Conservation (phyloP, 2,113 vertebrate genomes). For the Castor canadensis region DNA sequence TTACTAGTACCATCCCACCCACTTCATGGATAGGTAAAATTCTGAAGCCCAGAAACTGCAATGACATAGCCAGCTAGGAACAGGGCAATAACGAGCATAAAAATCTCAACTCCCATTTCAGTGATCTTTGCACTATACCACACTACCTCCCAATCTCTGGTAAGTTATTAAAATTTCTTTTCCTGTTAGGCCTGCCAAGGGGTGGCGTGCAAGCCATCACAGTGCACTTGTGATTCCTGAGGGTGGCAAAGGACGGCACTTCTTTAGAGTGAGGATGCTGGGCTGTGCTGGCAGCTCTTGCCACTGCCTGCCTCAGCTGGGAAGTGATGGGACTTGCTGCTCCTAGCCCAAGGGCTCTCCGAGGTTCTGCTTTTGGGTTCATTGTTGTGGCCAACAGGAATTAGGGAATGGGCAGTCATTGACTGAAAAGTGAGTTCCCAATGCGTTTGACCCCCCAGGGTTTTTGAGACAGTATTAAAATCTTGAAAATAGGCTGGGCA, state of each 20-base stretch:
- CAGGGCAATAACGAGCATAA: background rate
- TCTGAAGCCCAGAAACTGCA: background rate
- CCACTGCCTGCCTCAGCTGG: too few relatives aligned
- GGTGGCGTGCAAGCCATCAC: background rate
- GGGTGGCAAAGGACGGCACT: background rate
- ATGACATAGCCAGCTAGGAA: background rate
- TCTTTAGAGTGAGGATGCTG: background rate
- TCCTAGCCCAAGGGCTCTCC: background rate
- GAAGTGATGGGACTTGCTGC: too few relatives aligned
- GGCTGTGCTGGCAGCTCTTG: background rate
- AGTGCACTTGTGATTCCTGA: background rate
- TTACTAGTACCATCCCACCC: background rate
- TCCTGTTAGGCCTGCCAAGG: background rate
- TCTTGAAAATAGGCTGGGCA: background rate
- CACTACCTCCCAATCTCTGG: background rate
- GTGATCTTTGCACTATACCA: constrained; percentile 33
- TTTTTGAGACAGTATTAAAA: constrained; percentile 69
- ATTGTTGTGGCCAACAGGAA: background rate
- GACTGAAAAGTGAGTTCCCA: background rate
- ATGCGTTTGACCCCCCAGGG: background rate
- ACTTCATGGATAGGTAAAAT: background rate
- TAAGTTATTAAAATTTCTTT: background rate
- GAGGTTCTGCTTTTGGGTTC: background rate
- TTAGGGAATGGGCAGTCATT: background rate
- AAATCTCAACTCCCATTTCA: background rate